phyloP scores from a whole-genome alignment of 2,888 invertebrate genomes.

The Orthosia incerta region DNA sequence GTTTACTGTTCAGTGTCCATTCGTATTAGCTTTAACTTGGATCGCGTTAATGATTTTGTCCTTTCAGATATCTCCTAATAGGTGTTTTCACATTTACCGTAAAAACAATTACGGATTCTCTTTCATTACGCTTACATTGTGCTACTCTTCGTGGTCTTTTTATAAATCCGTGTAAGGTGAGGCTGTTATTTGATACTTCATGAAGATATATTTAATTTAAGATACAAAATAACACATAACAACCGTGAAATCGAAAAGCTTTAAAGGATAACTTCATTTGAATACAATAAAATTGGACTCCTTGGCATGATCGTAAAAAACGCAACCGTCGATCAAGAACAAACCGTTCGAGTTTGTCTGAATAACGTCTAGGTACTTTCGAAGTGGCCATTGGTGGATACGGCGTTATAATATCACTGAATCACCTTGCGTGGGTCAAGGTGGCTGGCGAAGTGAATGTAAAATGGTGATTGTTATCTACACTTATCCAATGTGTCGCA shows the following conservation, averaged over 20 bases:
- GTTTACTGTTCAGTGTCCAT: slow-evolving; percentile 35
- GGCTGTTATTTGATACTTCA: slow-evolving; percentile 2
- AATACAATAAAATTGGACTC: slow-evolving; percentile 39
- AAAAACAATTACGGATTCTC: not conserved
- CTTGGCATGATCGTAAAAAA: slow-evolving; percentile 48
- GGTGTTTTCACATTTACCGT: not conserved
- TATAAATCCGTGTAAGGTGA: not conserved
- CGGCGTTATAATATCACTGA: slow-evolving; percentile 86
- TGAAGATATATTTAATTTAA: not conserved
- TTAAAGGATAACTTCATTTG: slow-evolving; percentile 41
- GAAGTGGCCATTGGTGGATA: slow-evolving; percentile 85
- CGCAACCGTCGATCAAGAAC: slow-evolving; percentile 49
- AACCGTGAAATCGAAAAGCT: slow-evolving; percentile 34
- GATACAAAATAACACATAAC: slow-evolving; percentile 10
- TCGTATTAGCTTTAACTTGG: slow-evolving; percentile 31
- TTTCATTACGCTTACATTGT: not conserved
- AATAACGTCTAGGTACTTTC: slow-evolving; percentile 85
- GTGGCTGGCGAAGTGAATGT: slow-evolving; percentile 87
- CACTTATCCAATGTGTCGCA: slow-evolving; percentile 72
- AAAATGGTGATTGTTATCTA: slow-evolving; percentile 82
- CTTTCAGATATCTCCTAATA: slow-evolving; percentile 3
- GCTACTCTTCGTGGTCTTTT: not conserved
- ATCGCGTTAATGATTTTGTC: slow-evolving; percentile 27
- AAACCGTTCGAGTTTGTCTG: slow-evolving; percentile 74
- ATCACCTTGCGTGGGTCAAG: slow-evolving; percentile 90